phyloP scores from a whole-genome alignment of 2,888 invertebrate species.

The Selenia dentaria region DNA sequence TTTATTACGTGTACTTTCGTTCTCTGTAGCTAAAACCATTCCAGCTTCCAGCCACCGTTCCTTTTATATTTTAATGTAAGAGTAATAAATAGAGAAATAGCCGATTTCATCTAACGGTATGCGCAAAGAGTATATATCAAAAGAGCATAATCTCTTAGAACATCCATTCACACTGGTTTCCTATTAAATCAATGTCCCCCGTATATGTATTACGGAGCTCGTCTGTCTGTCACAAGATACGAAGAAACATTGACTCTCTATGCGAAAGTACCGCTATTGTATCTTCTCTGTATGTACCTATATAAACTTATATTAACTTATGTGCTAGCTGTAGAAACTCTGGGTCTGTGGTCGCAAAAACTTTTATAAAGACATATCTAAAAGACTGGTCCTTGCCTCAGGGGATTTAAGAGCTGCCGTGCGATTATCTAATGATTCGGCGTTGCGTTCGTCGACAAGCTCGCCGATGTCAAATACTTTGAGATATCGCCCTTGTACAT shows the following conservation, averaged over 20 bases:
- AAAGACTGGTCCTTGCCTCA: no score
- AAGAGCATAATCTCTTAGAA: conserved; percentile 46
- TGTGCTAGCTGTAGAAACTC: no score
- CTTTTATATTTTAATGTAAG: conserved; percentile 27
- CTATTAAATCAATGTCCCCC: conserved; percentile 73
- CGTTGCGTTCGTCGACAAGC: no score
- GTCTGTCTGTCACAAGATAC: conserved; percentile 55
- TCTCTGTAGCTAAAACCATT: not conserved
- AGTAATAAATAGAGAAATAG: conserved; percentile 21
- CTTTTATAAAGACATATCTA: no score
- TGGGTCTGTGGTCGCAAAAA: no score
- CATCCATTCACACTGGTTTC: conserved; percentile 58
- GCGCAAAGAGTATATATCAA: conserved; percentile 47
- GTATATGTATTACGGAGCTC: conserved; percentile 55
- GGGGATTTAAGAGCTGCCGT: no score
- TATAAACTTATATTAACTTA: no score
- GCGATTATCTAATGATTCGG: no score
- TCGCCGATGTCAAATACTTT: no score
- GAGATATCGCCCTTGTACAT: no score
- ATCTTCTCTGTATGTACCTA: conserved; percentile 22
- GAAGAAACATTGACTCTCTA: conserved; percentile 47
- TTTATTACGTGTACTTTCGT: not conserved
- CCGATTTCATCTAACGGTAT: conserved; percentile 20
- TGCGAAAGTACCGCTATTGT: conserved; percentile 28
- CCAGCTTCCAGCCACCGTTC: not conserved